Evolutionary conservation across 1,140 invertebrate genomes (phyloP).

Genomic region (Apis cerana): DNA sequence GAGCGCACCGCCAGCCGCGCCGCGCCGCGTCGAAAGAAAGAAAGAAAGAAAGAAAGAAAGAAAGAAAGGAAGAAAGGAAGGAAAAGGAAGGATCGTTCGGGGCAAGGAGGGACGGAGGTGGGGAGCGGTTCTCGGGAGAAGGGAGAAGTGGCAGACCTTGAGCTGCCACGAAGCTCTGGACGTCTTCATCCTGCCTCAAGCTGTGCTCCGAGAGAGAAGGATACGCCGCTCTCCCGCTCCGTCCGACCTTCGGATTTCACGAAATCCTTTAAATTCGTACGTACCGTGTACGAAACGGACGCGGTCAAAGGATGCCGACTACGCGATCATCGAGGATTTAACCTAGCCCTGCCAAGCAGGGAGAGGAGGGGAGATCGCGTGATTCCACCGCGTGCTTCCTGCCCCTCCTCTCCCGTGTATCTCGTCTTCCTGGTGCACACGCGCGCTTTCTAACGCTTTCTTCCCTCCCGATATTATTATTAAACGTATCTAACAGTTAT

Average conservation of each 20-base stretch:
- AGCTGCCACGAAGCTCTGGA: slow-evolving; percentile 80
- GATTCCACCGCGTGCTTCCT: slow-evolving; percentile 34
- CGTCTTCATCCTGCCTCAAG: slow-evolving; percentile 80
- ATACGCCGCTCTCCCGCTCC: slow-evolving; percentile 34
- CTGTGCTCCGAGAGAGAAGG: slow-evolving; percentile 68
- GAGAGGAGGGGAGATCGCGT: slow-evolving; percentile 27
- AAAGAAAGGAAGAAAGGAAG: background rate
- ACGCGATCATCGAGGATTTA: slow-evolving; percentile 47
- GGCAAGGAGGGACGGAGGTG: slow-evolving; percentile 25
- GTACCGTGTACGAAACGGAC: slow-evolving; percentile 48
- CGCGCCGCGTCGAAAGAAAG: background rate
- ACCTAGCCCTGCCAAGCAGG: slow-evolving; percentile 1
- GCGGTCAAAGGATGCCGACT: slow-evolving; percentile 60
- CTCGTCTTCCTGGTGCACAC: background rate
- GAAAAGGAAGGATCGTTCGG: slow-evolving; percentile 28
- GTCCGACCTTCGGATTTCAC: slow-evolving; percentile 51
- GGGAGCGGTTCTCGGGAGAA: slow-evolving; percentile 60
- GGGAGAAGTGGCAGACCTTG: slow-evolving; percentile 81
- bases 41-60: background rate
- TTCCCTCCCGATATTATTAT: too few species aligned
- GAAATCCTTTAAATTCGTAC: slow-evolving; percentile 68
- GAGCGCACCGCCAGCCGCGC: slow-evolving; percentile 19
- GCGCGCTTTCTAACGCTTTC: background rate
- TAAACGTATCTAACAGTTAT: background rate
- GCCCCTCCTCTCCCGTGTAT: background rate